Conservation (phyloP, 2,797 vertebrate genomes). For the Propithecus perrieri region DNA sequence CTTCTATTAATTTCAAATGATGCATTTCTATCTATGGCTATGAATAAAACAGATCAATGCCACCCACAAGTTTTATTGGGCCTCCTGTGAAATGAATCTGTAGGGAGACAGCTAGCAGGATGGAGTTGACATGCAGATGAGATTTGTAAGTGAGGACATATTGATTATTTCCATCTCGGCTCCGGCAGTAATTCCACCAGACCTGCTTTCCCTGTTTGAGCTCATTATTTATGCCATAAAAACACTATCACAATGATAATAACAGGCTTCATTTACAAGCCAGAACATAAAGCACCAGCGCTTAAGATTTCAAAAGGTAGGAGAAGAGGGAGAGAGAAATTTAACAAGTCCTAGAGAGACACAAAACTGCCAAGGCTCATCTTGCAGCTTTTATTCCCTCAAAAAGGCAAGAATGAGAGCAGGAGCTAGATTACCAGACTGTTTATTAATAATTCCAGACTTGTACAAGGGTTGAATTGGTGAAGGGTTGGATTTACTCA, state of each 20-base stretch:
- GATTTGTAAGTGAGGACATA: slow-evolving; percentile 89
- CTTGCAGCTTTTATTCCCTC: slow-evolving; percentile 79
- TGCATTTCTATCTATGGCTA: slow-evolving; percentile 85
- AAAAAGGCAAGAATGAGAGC: slow-evolving; percentile 76
- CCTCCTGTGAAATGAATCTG: slow-evolving; percentile 87
- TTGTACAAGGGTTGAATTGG: slow-evolving; percentile 71
- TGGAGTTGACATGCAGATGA: slow-evolving; percentile 89
- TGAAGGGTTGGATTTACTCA: slow-evolving; percentile 58
- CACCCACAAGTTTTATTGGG: slow-evolving; percentile 86
- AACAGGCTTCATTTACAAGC: slow-evolving; percentile 88
- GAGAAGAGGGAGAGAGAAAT: slow-evolving; percentile 81
- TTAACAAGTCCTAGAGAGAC: slow-evolving; percentile 83
- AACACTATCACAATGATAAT: slow-evolving; percentile 88
- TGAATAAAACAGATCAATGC: slow-evolving; percentile 89
- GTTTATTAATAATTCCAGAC: slow-evolving; percentile 81
- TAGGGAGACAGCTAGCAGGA: slow-evolving; percentile 84
- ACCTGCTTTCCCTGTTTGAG: slow-evolving; percentile 83
- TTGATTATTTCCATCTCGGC: slow-evolving; percentile 88
- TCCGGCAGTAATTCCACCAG: slow-evolving; percentile 87
- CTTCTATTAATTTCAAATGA: slow-evolving; percentile 86
- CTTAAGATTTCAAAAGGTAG: slow-evolving; percentile 84
- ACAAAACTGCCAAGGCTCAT: slow-evolving; percentile 81
- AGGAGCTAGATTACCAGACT: slow-evolving; percentile 71
- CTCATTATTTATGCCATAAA: slow-evolving; percentile 90
- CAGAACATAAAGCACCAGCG: slow-evolving; percentile 84